Percentiles rank a stretch among this genome's conserved stretches.
phyloP scores from a whole-genome alignment of 2,888 invertebrate genomes.

The Lithosia quadra region DNA sequence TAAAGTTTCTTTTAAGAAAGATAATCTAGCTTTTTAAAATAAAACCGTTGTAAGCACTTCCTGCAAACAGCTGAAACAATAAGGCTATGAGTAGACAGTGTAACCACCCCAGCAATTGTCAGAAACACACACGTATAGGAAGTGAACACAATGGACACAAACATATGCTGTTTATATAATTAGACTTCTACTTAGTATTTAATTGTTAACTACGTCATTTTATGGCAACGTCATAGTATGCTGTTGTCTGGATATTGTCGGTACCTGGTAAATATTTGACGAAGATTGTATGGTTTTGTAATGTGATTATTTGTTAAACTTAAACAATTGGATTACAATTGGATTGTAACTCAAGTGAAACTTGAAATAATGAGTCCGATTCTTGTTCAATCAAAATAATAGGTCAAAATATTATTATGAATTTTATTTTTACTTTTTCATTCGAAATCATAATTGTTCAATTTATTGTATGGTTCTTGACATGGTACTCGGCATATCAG shows the following conservation, averaged over 20 bases:
- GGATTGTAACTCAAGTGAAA: not conserved
- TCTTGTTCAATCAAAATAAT: too few relatives aligned
- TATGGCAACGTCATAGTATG: slow-evolving; percentile 1
- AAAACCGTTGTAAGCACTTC: slow-evolving; percentile 16
- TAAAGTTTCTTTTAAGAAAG: slow-evolving; percentile 4
- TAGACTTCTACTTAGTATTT: slow-evolving; percentile 32
- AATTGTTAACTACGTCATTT: slow-evolving; percentile 24
- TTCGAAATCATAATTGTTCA: too few relatives aligned
- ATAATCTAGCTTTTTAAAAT: slow-evolving; percentile 12
- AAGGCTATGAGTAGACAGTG: slow-evolving; percentile 15
- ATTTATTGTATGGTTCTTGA: too few relatives aligned
- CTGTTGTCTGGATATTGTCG: slow-evolving; percentile 1
- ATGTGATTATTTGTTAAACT: not conserved
- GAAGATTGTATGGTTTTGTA: not conserved
- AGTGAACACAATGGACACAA: slow-evolving; percentile 50
- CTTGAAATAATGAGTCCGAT: not conserved
- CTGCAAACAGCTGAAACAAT: slow-evolving; percentile 17
- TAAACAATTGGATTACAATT: not conserved
- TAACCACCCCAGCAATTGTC: slow-evolving; percentile 28
- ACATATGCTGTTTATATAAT: slow-evolving; percentile 43
- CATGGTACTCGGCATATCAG: too few relatives aligned
- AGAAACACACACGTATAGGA: slow-evolving; percentile 39
- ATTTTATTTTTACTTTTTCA: too few relatives aligned
- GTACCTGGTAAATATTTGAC: not conserved
- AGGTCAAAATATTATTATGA: too few relatives aligned